Base-by-base conservation (phyloP, 2,113 vertebrate species). In the Elephas maximus region DNA sequence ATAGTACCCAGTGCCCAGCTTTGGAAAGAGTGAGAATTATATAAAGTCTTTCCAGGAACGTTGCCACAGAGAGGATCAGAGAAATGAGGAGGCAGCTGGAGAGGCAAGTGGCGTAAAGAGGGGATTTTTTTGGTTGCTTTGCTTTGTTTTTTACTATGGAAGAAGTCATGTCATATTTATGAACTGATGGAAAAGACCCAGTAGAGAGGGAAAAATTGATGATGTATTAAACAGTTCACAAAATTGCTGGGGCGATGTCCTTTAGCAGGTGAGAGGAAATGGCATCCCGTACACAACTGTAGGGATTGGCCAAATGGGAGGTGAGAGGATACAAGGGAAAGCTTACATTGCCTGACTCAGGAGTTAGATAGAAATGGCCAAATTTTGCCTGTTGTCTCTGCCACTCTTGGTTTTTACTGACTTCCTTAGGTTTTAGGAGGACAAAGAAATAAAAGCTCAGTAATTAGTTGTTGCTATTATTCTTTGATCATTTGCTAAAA, bases 221-320 rank as follows among this genome's bases (percentile, higher is more conserved):
- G 18, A 28, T 10, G 1, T 67, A 6, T 88, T 77, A 83, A 23
- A 90, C 28, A 79, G n/a, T 62, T 17, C 8, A 60, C 23, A 28
- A 65, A 79, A 33, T 44, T 33, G 21, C 57, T 63, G 2, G 15
- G 79, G 12, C 81, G 9, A 67, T 51, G 65, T 37, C 37, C 15
- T 45, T 20, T 11, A 60, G 51, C 30, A 73, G 28, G 8, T 69
- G n/a, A 79, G 26, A 76, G 12, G 67, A 45, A 44, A 78, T 6
- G 4, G 20, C 30, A 69, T 30, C 23, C 8, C 8, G 6, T 5
- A 1, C 5, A 28, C 7, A 62, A n/a, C 24, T 14, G 6, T 3
- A 48, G 17, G 28, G 17, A 73, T 1, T 28, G 33, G 67, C 18
- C 12, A 51, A 21, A 30, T 24, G 26, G 24, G 33, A 76, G 69